Evolutionary conservation across 2,113 vertebrate genomes (phyloP).

Genomic region (Ammospiza caudacuta): DNA sequence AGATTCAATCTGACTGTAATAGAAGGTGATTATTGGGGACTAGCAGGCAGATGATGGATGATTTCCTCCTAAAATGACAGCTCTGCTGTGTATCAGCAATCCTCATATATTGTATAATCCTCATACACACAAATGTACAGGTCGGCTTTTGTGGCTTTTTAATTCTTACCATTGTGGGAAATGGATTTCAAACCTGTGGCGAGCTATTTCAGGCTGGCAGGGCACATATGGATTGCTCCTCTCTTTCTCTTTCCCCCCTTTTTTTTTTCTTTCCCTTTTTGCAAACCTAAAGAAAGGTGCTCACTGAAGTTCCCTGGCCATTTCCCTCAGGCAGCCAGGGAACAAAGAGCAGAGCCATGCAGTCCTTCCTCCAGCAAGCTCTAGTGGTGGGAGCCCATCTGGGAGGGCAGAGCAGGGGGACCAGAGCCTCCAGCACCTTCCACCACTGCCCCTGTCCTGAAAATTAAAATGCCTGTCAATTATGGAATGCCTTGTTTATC

Average conservation of each 20-base stretch:
- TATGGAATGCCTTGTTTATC: background rate
- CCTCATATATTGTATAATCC: background rate
- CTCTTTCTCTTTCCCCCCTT: background rate
- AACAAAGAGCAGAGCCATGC: constrained; percentile 10
- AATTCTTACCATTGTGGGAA: constrained; percentile 67
- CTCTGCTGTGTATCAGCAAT: constrained; percentile 66
- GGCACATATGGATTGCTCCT: background rate
- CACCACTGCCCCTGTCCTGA: rapidly evolving
- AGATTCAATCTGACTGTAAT: constrained; percentile 80
- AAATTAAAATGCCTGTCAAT: background rate
- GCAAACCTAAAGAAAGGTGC: constrained; percentile 22
- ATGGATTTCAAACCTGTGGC: constrained; percentile 55
- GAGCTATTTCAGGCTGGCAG: constrained; percentile 47
- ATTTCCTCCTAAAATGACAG: constrained; percentile 80
- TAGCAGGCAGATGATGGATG: constrained; percentile 77
- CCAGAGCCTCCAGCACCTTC: background rate
- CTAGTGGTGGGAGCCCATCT: background rate
- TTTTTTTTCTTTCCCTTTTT: background rate
- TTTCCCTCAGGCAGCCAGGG: background rate
- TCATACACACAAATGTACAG: constrained; percentile 29
- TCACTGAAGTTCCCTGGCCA: constrained; percentile 19
- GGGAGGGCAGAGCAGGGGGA: background rate
- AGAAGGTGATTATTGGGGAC: constrained; percentile 81
- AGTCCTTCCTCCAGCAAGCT: background rate
- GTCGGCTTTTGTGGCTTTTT: constrained; percentile 67